Conservation (phyloP, 1,140 invertebrate species). For the Drosophila albomicans region DNA sequence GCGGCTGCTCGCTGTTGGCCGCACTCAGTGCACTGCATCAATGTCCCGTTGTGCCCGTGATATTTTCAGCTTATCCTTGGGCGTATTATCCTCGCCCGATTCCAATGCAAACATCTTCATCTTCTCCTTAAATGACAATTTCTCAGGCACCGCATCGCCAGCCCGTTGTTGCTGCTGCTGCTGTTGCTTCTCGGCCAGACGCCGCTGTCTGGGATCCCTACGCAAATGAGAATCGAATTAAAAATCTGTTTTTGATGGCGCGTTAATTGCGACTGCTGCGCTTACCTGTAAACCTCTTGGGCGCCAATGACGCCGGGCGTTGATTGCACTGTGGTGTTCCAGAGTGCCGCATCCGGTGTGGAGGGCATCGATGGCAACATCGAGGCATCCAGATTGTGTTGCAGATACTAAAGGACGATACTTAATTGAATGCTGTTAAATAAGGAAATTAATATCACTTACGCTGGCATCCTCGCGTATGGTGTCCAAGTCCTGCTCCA, state of each 20-base stretch:
- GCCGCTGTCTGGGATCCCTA: conserved; percentile 93
- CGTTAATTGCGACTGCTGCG: no score
- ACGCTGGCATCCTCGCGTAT: conserved; percentile 93
- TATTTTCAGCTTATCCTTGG: conserved; percentile 96
- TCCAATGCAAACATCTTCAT: conserved; percentile 99
- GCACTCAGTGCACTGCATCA: conserved; percentile 88
- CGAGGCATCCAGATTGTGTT: conserved; percentile 71
- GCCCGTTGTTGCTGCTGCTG: conserved; percentile 88
- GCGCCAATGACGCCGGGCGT: conserved; percentile 97
- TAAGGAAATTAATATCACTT: conserved; percentile 81
- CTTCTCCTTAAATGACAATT: conserved; percentile 96
- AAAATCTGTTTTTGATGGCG: no score
- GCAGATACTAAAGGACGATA: conserved; percentile 50
- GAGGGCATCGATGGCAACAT: conserved; percentile 86
- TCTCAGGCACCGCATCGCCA: conserved; percentile 92
- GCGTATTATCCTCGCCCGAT: conserved; percentile 93
- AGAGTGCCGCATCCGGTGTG: conserved; percentile 87
- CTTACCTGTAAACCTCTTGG: conserved; percentile 95
- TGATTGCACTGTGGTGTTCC: conserved; percentile 86
- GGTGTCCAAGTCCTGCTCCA: conserved; percentile 86
- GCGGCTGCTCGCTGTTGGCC: not conserved
- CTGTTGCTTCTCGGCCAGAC: conserved; percentile 92
- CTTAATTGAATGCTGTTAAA: not conserved
- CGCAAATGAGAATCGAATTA: not conserved
- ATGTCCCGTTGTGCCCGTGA: conserved; percentile 96